A percentile compares a stretch with the other conserved stretches of the same genome.
These are phyloP conservation scores for Lytechinus variegatus DNA, from an alignment of 35 echinoderm and acorn worm species.

Conservation along the genomic window DNA sequence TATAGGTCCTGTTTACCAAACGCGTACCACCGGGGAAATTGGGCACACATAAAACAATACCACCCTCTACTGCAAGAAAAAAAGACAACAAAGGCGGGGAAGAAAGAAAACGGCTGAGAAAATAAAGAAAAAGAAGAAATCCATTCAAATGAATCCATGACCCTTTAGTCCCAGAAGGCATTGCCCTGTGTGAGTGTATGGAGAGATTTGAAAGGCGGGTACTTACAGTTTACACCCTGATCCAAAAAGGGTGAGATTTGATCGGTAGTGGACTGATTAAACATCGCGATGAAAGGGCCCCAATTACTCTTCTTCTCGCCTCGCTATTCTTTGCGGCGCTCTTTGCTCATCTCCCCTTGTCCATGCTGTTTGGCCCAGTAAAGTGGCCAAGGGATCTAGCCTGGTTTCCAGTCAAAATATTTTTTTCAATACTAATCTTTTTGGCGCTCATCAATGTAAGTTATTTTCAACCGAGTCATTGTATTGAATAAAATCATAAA, in stretches of 20 bases:
- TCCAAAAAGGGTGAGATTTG: conserved; percentile 37
- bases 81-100: not conserved
- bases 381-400: not conserved
- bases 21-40: conserved; percentile 8
- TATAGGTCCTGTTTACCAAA: not conserved
- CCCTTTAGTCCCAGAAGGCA: not conserved
- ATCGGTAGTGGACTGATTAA: conserved; percentile 22
- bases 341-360: not conserved
- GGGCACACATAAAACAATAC: conserved; percentile 10
- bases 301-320: conserved; percentile 29
- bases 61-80: not conserved
- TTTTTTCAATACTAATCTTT: not conserved
- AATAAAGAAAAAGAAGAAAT: not conserved
- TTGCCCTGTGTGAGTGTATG: not conserved
- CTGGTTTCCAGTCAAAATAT: not conserved
- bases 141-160: not conserved
- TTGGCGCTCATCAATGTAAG: not conserved
- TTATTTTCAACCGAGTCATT: not conserved
- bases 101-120: not conserved
- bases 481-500: not conserved
- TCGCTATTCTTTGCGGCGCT: not conserved
- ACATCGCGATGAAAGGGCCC: conserved; percentile 43
- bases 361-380: not conserved
- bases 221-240: conserved; percentile 30
- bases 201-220: not conserved